Base-by-base conservation (phyloP, 2,113 vertebrate species). In the Ochotona princeps region DNA sequence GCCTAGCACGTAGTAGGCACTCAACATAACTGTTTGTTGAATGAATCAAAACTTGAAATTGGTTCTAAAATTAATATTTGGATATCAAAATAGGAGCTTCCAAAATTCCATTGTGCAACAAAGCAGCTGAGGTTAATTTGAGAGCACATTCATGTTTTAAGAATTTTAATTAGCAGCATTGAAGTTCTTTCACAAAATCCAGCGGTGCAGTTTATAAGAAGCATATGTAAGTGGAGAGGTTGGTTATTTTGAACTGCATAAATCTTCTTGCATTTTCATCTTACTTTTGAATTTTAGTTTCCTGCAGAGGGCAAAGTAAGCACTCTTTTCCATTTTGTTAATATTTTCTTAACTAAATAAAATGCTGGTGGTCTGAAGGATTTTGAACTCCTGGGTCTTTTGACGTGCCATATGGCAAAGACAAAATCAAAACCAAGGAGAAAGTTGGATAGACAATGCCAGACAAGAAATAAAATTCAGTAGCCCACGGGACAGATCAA, bases 391-490 rank as follows among this genome's bases (percentile, higher is more conserved):
- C 94, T 88, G 79, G 78, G 87, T 93, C 92, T 91, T 66, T 82
- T 87, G 3, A 0, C 65, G 20, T 96, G 44, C 89, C 90, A 89
- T 32, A 91, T 78, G 74, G 65, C 60, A 92, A 95, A n/a, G 21
- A 47, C 76, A 63, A 85, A 93, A 96, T 51, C 8, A 7, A 92
- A 94, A 79, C 38, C 38, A 90, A 92, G 44, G 82, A 96, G n/a
- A 75, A 8, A 32, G 78, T 97, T 94, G 94, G 96, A 97, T 93
- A 95, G 82, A 8, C 86, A 72, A 32, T 94, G 67, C 82, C 82
- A 80, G 73, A 66, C 79, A 97, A 96, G 94, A 97, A 98, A 98
- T 57, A 97, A 82, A 86, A 57, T 95, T 49, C 66, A 89, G 92
- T 85, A 97, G 83, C 25, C 23, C 88, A 15, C 3, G 35, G 67